phyloP scores from a whole-genome alignment of 2,113 vertebrate genomes.

The Numida meleagris region DNA sequence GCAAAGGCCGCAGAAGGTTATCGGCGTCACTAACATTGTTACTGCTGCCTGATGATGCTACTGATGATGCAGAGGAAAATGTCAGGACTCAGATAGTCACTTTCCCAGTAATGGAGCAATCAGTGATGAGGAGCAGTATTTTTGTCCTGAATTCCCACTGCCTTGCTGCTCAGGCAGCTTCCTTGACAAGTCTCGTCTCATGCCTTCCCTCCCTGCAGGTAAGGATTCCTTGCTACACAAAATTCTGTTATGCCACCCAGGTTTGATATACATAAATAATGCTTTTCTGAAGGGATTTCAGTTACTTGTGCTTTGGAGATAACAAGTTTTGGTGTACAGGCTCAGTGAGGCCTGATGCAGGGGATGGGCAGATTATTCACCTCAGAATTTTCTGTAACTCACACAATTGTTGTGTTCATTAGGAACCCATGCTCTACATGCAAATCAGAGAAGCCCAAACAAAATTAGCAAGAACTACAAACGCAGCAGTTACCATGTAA shows the following conservation, averaged over 20 bases:
- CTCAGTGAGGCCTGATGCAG: not conserved
- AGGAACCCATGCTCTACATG: not conserved
- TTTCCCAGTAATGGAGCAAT: not conserved
- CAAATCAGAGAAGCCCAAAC: not conserved
- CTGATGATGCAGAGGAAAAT: not conserved
- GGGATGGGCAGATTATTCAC: not conserved
- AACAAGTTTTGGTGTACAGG: not conserved
- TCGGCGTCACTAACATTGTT: fast-evolving
- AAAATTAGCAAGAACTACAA: conserved; percentile 11
- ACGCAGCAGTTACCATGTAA: not conserved
- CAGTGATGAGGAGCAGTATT: not conserved
- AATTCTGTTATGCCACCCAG: not conserved
- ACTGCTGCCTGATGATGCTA: not conserved
- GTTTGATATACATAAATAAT: not conserved
- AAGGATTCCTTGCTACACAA: not conserved
- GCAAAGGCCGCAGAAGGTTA: not conserved
- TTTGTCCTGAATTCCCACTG: not conserved
- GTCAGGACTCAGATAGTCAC: not conserved
- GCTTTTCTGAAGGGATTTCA: not conserved
- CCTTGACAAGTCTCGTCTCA: not conserved
- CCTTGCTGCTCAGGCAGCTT: not conserved
- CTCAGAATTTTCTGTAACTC: not conserved
- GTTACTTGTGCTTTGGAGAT: not conserved
- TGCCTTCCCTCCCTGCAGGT: not conserved
- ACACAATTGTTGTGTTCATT: not conserved